A percentile compares a stretch with the other conserved stretches of the same genome.
Conservation (phyloP, 2,113 vertebrate genomes). For the Triplophysa tibetana region DNA sequence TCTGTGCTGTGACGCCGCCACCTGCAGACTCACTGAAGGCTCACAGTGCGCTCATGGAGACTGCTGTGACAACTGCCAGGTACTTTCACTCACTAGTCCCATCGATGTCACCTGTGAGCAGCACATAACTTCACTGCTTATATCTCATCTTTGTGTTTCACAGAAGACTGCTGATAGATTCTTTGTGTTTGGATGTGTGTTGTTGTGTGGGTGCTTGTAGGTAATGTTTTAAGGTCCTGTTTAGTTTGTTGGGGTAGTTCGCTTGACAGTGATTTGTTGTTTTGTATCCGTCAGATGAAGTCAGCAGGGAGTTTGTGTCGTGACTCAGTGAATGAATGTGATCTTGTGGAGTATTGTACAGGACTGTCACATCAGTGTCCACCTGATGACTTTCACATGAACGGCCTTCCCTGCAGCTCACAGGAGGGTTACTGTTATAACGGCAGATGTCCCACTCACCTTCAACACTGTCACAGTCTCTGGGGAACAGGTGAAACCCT, state of each 20-base stretch:
- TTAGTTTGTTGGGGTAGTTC: not conserved
- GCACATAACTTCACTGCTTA: too few species aligned
- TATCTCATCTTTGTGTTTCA: too few species aligned
- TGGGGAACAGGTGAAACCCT: slow-evolving; percentile 80
- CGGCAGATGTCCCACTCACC: slow-evolving; percentile 80
- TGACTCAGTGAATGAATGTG: slow-evolving; percentile 70
- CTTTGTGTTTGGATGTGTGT: too few species aligned
- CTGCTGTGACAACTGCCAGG: slow-evolving; percentile 85
- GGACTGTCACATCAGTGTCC: slow-evolving; percentile 77
- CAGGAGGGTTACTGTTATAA: slow-evolving; percentile 79
- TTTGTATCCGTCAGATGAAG: slow-evolving; percentile 71
- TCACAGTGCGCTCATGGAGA: slow-evolving; percentile 76
- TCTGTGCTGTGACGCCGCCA: slow-evolving; percentile 82
- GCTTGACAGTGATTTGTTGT: not conserved
- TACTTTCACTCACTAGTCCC: slow-evolving; percentile 51
- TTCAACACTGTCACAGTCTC: slow-evolving; percentile 78
- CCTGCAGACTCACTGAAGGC: slow-evolving; percentile 78
- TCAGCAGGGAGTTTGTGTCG: slow-evolving; percentile 71
- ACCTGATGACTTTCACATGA: slow-evolving; percentile 84
- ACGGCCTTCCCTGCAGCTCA: slow-evolving; percentile 77
- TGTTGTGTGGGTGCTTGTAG: too few species aligned
- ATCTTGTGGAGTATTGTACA: slow-evolving; percentile 82
- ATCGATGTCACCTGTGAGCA: too few species aligned
- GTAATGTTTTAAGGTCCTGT: too few species aligned
- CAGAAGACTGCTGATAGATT: too few species aligned